Evolutionary conservation across 2,888 invertebrate genomes (phyloP).

Genomic region (Bellardia pandia): DNA sequence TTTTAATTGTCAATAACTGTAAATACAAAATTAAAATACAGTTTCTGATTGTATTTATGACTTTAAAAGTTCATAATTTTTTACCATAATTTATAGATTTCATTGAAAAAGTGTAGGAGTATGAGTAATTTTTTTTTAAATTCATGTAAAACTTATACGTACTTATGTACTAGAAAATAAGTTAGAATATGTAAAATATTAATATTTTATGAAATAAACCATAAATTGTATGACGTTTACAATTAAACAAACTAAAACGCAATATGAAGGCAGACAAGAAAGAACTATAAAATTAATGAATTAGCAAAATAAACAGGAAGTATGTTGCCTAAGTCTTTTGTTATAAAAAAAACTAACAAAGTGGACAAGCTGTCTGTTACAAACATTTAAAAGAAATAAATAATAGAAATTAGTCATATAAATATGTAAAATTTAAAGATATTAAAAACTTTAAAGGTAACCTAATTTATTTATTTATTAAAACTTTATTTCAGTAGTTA

Average conservation of each 20-base stretch:
- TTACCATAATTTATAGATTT: neutral
- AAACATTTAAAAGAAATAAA: neutral
- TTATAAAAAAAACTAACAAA: neutral
- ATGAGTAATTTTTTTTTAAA: neutral
- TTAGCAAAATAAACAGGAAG: neutral
- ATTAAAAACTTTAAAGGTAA: too few relatives aligned
- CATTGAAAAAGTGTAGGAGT: neutral
- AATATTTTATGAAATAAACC: constrained; percentile 14
- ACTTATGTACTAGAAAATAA: neutral
- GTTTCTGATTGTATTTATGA: too few relatives aligned
- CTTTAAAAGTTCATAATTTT: too few relatives aligned
- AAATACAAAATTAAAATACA: too few relatives aligned
- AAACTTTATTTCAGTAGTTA: too few relatives aligned
- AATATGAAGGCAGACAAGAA: neutral
- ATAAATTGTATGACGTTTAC: constrained; percentile 4
- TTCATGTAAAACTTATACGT: neutral
- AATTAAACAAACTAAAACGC: constrained; percentile 21
- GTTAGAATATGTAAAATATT: neutral
- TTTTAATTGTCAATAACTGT: too few relatives aligned
- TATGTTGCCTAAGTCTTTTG: constrained; percentile 34
- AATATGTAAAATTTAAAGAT: too few relatives aligned
- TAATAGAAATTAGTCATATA: too few relatives aligned
- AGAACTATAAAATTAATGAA: neutral
- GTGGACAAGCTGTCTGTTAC: neutral
- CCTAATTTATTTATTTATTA: too few relatives aligned